Evolutionary conservation across 1,140 invertebrate genomes (phyloP).

Genomic region (Trialeurodes vaporariorum): DNA sequence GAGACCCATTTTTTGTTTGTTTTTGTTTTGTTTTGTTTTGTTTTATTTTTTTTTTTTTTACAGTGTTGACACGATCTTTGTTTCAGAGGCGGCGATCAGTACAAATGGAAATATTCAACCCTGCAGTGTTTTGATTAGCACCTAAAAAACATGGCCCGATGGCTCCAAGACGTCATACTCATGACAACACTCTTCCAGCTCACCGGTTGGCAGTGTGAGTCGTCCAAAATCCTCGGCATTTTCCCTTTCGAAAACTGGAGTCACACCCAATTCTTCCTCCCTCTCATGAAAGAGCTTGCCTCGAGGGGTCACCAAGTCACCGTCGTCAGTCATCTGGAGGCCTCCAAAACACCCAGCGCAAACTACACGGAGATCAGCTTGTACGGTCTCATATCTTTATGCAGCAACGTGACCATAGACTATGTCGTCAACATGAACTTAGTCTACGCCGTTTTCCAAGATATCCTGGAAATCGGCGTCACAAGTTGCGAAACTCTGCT

Average conservation of each 20-base stretch:
- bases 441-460: not conserved
- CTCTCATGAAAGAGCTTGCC: conserved; percentile 28
- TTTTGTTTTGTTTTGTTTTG: no score
- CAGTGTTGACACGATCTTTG: no score
- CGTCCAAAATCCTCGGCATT: conserved; percentile 25
- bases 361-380: not conserved
- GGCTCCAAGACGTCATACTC: no score
- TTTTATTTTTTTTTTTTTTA: no score
- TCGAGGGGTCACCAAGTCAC: conserved; percentile 28
- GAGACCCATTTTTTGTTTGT: no score
- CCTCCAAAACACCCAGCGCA: conserved; percentile 8
- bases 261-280: conserved; percentile 31
- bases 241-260: conserved; percentile 29
- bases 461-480: not conserved
- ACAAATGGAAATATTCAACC: no score
- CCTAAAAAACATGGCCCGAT: no score
- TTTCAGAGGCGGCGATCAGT: no score
- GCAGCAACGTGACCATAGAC: not conserved
- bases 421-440: not conserved
- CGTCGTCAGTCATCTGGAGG: conserved; percentile 32
- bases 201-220: no score
- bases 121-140: no score
- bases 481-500: not conserved
- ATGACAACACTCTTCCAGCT: no score
- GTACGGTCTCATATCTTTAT: not conserved